Percentiles rank a stretch among this genome's conserved stretches.
Evolutionary conservation across 2,888 invertebrate species (phyloP).

Genomic region (Lissocephala sabroskyi): DNA sequence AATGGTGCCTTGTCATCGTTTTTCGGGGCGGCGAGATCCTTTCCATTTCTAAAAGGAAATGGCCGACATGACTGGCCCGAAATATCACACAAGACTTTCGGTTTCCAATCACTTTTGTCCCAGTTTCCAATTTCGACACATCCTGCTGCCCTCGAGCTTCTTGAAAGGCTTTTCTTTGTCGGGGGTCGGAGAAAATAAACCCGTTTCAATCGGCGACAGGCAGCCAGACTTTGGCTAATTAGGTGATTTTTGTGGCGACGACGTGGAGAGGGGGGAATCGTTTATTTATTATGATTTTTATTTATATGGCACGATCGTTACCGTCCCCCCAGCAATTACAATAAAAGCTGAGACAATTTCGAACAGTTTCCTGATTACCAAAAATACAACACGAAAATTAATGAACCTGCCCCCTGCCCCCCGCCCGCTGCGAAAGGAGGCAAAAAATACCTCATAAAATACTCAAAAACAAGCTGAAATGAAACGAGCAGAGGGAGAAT

Average conservation of each 20-base stretch:
- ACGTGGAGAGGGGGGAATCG: conserved; percentile 16
- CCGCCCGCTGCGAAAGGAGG: no score
- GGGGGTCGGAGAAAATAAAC: background rate
- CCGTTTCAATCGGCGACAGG: conserved; percentile 13
- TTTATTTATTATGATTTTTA: conserved; percentile 39
- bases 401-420: conserved; percentile 4
- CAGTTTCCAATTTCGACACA: conserved; percentile 29
- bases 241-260: conserved; percentile 9
- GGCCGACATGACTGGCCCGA: conserved; percentile 32
- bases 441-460: no score
- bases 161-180: conserved; percentile 2
- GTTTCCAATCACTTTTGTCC: conserved; percentile 41
- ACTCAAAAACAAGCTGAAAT: no score
- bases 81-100: conserved; percentile 23
- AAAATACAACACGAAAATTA: conserved; percentile 43
- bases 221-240: conserved; percentile 17
- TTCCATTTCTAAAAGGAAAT: conserved; percentile 12
- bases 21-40: background rate
- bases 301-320: conserved; percentile 8
- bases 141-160: conserved; percentile 27
- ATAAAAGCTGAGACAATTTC: conserved; percentile 41
- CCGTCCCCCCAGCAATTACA: conserved; percentile 29
- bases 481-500: no score
- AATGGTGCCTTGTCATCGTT: conserved; percentile 40
- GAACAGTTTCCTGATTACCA: conserved; percentile 44